A percentile compares a stretch with the other conserved stretches of the same genome.
Evolutionary conservation across 2,888 invertebrate genomes (phyloP).

Genomic region (Synergus itoensis): DNA sequence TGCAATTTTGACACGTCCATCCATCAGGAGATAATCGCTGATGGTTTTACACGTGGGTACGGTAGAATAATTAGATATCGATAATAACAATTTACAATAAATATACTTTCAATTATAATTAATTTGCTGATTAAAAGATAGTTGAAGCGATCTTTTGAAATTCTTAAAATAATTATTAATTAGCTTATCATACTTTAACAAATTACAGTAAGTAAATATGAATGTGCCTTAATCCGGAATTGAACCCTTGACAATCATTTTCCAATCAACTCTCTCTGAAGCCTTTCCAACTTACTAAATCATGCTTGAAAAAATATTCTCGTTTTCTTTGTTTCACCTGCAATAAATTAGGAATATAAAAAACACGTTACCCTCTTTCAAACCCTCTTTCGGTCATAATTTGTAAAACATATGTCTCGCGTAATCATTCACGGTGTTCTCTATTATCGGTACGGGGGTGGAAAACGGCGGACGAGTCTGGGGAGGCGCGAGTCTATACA

Average conservation of each 20-base stretch:
- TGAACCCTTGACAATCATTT: neutral
- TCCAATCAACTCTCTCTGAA: neutral
- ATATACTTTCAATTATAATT: too few relatives aligned
- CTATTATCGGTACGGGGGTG: constrained; percentile 51
- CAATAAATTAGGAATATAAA: constrained; percentile 37
- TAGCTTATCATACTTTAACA: too few relatives aligned
- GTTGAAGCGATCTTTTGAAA: too few relatives aligned
- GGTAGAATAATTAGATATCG: too few relatives aligned
- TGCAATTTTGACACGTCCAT: neutral
- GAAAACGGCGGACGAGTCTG: constrained; percentile 51
- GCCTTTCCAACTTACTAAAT: neutral
- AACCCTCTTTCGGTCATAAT: constrained; percentile 28
- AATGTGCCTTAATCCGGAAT: too few relatives aligned
- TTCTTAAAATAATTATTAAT: too few relatives aligned
- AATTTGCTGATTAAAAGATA: too few relatives aligned
- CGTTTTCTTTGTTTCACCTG: constrained; percentile 28
- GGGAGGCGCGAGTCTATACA: constrained; percentile 70
- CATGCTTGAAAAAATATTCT: neutral
- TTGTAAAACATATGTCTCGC: constrained; percentile 55
- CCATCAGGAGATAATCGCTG: too few relatives aligned
- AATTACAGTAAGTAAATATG: too few relatives aligned
- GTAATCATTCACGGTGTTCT: constrained; percentile 58
- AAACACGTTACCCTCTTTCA: constrained; percentile 22
- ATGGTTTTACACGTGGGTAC: too few relatives aligned
- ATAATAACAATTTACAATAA: too few relatives aligned